These are phyloP conservation scores for Pasiphila rectangulata DNA, from an alignment of 2,888 invertebrate species.

Conservation along the genomic window DNA sequence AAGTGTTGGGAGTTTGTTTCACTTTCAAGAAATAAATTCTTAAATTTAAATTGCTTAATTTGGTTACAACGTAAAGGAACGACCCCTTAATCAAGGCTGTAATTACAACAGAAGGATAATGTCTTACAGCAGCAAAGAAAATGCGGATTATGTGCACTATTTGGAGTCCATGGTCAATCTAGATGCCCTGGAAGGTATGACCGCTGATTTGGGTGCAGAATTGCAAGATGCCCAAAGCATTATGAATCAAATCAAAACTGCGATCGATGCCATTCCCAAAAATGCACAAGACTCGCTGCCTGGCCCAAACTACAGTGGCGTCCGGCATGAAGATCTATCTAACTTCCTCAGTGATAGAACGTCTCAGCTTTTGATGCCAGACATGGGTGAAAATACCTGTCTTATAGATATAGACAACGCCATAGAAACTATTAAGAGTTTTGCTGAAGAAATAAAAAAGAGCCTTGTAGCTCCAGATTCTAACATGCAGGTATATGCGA, in stretches of 20 bases:
- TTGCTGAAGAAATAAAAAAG: constrained; percentile 60
- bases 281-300: constrained; percentile 25
- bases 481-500: constrained; percentile 16
- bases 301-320: constrained; percentile 31
- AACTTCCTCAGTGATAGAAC: constrained; percentile 52
- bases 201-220: constrained; percentile 57
- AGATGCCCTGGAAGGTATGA: constrained; percentile 61
- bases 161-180: constrained; percentile 57
- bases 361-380: constrained; percentile 58
- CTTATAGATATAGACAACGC: constrained; percentile 57
- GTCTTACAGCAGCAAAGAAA: constrained; percentile 18
- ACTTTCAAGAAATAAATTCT: too few species aligned
- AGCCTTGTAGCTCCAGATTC: constrained; percentile 39
- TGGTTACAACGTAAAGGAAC: too few species aligned
- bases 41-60: too few species aligned
- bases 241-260: constrained; percentile 59
- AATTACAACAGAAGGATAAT: constrained; percentile 2
- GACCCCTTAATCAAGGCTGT: too few species aligned
- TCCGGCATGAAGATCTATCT: constrained; percentile 52
- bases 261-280: constrained; percentile 50
- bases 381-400: constrained; percentile 50
- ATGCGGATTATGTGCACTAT: constrained; percentile 50
- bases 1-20: too few species aligned
- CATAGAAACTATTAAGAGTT: constrained; percentile 55
- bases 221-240: constrained; percentile 60